Base-by-base conservation (phyloP, 2,113 vertebrate genomes). In the Pedionomus torquatus region DNA sequence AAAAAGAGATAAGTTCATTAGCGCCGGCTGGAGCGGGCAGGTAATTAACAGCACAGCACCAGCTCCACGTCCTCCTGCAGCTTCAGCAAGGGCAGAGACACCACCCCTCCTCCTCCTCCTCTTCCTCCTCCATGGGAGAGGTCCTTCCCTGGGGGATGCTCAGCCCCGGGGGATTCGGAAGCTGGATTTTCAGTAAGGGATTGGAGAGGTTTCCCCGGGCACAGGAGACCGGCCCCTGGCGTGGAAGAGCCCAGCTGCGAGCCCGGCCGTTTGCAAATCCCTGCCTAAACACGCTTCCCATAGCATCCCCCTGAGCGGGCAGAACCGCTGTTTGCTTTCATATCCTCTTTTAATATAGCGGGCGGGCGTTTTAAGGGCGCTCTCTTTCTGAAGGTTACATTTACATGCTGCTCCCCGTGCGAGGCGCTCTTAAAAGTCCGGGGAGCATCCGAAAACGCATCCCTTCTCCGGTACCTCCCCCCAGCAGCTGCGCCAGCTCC, bases 351-450 rank as follows among this genome's bases (percentile, higher is more conserved):
- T 94, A 97, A 98, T 94, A 96, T 69, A 25, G 85, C 82, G 10
- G 87, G 91, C 14, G 83, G 65, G 64, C 4, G 41, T 55, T 97
- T 90, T 90, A 89, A 96, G 97, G 87, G 94, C 12, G 5, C 43
- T 76, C 77, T n/a, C 37, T 12, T 58, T 66, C 89, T 96, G 97
- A 98, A 98, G 98, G 97, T 98, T 97, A 98, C 75, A 97, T 98
- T 96, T 92, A 94, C 83, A 79, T 81, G 90, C 33, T 4, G 8
- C 72, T 80, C 91, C 91, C 83, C 6, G 33, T 8, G n/a, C 65
- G 11, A 33, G 60, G 43, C 7, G 2, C 61, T 4, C 9, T 1
- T 2, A 3, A 37, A 37, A 83, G 83, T 10, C 72, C 57, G 15
- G 60, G 76, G 81, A 94, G 84, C 83, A 20, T 14, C 90, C 25